Evolutionary conservation across 2,113 vertebrate species (phyloP).

Genomic region (Dryoscopus gambensis): DNA sequence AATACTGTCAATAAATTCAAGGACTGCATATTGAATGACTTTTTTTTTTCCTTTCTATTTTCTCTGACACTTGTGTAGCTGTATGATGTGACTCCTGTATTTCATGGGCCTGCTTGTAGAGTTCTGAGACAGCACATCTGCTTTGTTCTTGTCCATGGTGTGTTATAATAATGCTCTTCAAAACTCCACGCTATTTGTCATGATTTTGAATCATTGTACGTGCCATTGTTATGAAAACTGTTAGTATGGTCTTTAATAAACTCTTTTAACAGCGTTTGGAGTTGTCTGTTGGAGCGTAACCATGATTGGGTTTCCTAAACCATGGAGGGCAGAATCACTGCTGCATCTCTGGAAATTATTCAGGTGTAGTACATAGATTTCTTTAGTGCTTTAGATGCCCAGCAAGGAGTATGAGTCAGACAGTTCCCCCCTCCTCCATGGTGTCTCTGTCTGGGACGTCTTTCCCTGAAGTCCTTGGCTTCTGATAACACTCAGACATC

Average conservation of each 20-base stretch:
- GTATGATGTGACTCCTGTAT: conserved; percentile 35
- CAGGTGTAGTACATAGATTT: accelerated
- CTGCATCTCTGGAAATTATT: background rate
- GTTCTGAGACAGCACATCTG: conserved; percentile 35
- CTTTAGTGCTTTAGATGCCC: background rate
- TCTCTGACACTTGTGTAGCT: conserved; percentile 56
- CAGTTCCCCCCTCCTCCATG: background rate
- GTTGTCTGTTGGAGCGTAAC: background rate
- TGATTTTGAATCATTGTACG: conserved; percentile 66
- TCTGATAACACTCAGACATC: background rate
- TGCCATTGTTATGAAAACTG: conserved; percentile 70
- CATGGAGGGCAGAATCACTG: background rate
- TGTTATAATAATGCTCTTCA: background rate
- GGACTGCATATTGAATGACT: conserved; percentile 37
- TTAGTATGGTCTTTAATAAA: conserved; percentile 75
- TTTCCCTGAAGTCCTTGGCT: background rate
- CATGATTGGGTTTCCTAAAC: background rate
- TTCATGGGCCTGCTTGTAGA: conserved; percentile 50
- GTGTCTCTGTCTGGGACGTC: background rate
- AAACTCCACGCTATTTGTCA: conserved; percentile 36
- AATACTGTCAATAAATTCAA: conserved; percentile 51
- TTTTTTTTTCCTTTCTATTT: conserved; percentile 20
- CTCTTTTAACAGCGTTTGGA: conserved; percentile 65
- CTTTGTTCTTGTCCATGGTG: conserved; percentile 28
- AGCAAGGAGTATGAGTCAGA: background rate